Conservation (phyloP, 30 jellyfish, hydroid and myxozoan genomes). For the Nemopilema nomurai region DNA sequence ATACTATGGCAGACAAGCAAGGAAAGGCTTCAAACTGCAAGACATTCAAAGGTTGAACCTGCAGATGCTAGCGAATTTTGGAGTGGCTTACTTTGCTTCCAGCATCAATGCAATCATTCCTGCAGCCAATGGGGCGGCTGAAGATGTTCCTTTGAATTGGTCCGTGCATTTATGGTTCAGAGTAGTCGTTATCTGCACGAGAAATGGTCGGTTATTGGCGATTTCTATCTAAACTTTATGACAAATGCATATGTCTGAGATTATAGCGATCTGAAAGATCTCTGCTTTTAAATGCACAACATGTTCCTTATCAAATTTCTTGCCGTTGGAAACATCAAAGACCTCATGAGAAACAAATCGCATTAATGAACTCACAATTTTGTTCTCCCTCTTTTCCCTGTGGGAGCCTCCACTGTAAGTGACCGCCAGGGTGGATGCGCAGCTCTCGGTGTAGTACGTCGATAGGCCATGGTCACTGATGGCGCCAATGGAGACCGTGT, state of each 20-base stretch:
- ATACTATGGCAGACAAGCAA: neutral
- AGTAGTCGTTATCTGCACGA: constrained; percentile 87
- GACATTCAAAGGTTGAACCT: too few relatives aligned
- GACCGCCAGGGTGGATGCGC: constrained; percentile 99
- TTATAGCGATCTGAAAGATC: too few relatives aligned
- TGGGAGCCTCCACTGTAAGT: constrained; percentile 99
- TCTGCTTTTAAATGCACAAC: too few relatives aligned
- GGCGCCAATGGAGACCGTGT: constrained; percentile 96
- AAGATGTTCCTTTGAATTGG: constrained; percentile 98
- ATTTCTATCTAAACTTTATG: neutral
- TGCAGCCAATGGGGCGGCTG: constrained; percentile 99
- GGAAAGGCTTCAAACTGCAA: neutral
- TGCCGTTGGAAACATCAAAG: too few relatives aligned
- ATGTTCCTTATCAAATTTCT: too few relatives aligned
- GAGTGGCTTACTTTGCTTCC: constrained; percentile 91
- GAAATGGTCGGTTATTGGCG: too few relatives aligned
- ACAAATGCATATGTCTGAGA: too few relatives aligned
- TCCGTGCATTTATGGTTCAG: constrained; percentile 93
- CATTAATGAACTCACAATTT: constrained; percentile 86
- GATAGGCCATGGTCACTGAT: constrained; percentile 99
- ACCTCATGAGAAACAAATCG: neutral
- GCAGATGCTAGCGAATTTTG: neutral
- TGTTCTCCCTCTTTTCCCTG: constrained; percentile 96
- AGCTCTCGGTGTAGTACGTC: constrained; percentile 97
- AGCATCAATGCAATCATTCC: constrained; percentile 98